Evolutionary conservation across 2,888 invertebrate genomes (phyloP).

Genomic region (Allolobophora icterica): DNA sequence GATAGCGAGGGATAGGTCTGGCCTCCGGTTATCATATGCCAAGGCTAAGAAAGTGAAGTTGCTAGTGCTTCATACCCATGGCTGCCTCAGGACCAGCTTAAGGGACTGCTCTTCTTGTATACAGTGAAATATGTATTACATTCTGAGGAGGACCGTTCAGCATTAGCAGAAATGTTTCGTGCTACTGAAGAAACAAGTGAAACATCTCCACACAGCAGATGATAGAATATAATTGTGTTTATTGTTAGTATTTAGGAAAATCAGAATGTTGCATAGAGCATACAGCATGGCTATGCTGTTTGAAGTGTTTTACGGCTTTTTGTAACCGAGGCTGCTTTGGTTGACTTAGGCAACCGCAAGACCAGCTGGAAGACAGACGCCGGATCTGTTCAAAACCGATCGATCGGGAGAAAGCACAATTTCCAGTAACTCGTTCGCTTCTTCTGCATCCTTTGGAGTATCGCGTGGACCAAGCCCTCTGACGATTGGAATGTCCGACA

Average conservation of each 20-base stretch:
- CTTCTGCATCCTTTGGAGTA: conserved; percentile 71
- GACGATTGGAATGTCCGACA: conserved; percentile 86
- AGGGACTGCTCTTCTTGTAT: no score
- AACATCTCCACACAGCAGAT: background rate
- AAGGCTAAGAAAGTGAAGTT: no score
- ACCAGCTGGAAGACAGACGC: conserved; percentile 29
- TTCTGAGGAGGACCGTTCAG: background rate
- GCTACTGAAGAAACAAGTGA: background rate
- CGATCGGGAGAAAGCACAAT: conserved; percentile 75
- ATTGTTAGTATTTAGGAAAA: background rate
- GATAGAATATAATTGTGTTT: background rate
- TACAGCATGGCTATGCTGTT: background rate
- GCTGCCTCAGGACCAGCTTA: no score
- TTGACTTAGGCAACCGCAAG: background rate
- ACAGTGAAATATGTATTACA: no score
- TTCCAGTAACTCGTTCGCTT: conserved; percentile 69
- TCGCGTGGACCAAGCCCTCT: conserved; percentile 93
- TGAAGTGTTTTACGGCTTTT: background rate
- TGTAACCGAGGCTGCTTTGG: background rate
- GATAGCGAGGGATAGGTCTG: no score
- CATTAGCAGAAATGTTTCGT: background rate
- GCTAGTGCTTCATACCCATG: no score
- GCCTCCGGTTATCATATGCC: no score
- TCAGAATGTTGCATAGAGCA: background rate
- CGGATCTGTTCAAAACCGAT: conserved; percentile 35